These are phyloP conservation scores for Platichthys stellatus DNA, from an alignment of 2,113 vertebrate species.

Conservation along the genomic window DNA sequence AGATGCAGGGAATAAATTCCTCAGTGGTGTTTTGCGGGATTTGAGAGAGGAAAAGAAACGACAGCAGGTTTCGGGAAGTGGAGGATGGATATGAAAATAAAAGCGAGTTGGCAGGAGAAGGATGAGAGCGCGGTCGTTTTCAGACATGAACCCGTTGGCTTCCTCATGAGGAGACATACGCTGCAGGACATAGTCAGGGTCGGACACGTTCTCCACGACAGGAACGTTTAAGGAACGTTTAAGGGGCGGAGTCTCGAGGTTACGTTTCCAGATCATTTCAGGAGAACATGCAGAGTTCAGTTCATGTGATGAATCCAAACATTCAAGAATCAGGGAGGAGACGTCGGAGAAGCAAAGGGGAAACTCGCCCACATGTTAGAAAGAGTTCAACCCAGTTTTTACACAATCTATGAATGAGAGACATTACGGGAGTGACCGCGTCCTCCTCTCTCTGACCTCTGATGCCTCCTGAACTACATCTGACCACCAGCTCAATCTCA, in stretches of 20 bases:
- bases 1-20: slow-evolving; percentile 52
- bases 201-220: too few relatives aligned
- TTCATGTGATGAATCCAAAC: slow-evolving; percentile 7
- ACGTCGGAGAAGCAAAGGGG: not conserved
- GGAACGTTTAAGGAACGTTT: too few relatives aligned
- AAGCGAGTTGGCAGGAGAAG: slow-evolving; percentile 8
- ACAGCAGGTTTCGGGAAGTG: not conserved
- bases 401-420: slow-evolving; percentile 14
- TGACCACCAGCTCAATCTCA: slow-evolving; percentile 27
- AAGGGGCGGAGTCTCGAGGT: too few relatives aligned
- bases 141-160: not conserved
- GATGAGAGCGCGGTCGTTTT: not conserved
- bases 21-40: slow-evolving; percentile 31
- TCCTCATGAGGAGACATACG: too few relatives aligned
- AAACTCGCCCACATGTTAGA: slow-evolving; percentile 4
- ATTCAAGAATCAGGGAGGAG: not conserved
- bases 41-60: slow-evolving; percentile 7
- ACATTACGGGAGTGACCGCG: not conserved
- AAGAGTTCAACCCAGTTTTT: not conserved
- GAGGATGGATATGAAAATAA: not conserved
- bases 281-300: too few relatives aligned
- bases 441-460: slow-evolving; percentile 21
- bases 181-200: too few relatives aligned
- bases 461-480: not conserved
- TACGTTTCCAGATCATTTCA: too few relatives aligned